These are phyloP conservation scores for Microctonus aethiopoides DNA, from an alignment of 2,888 invertebrate species.

Conservation along the genomic window DNA sequence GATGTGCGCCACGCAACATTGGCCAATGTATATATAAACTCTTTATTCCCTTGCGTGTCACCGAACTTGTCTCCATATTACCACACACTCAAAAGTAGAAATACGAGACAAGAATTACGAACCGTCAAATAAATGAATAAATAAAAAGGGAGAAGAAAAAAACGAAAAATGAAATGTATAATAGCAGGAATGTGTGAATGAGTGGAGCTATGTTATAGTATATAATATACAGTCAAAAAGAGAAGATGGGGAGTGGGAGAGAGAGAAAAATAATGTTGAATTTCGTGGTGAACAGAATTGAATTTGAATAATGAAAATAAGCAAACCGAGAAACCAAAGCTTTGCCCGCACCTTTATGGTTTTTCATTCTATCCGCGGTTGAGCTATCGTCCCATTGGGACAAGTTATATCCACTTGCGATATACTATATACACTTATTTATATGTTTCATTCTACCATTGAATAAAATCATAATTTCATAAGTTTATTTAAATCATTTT, in stretches of 20 bases:
- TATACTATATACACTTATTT: background rate
- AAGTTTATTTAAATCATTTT: too few species aligned
- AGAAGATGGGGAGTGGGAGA: background rate
- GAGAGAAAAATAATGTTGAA: constrained; percentile 29
- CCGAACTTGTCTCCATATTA: background rate
- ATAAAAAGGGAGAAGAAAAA: constrained; percentile 1
- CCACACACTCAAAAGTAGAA: background rate
- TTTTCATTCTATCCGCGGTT: constrained; percentile 59
- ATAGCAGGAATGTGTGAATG: background rate
- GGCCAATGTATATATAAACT: constrained; percentile 33
- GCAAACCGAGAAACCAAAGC: constrained; percentile 53
- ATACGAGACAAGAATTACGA: background rate
- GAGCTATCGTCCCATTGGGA: constrained; percentile 50
- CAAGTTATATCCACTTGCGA: background rate
- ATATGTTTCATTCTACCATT: background rate
- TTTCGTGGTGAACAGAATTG: constrained; percentile 54
- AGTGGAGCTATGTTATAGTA: background rate
- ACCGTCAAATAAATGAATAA: background rate
- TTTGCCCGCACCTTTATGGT: constrained; percentile 52
- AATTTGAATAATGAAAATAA: constrained; percentile 60
- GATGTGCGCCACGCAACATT: constrained; percentile 50
- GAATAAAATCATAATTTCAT: background rate
- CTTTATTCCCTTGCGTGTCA: constrained; percentile 5
- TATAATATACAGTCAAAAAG: background rate
- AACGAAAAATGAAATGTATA: background rate